These are phyloP conservation scores for Hypomecis atomaria DNA, from an alignment of 2,888 invertebrate genomes.

Conservation along the genomic window DNA sequence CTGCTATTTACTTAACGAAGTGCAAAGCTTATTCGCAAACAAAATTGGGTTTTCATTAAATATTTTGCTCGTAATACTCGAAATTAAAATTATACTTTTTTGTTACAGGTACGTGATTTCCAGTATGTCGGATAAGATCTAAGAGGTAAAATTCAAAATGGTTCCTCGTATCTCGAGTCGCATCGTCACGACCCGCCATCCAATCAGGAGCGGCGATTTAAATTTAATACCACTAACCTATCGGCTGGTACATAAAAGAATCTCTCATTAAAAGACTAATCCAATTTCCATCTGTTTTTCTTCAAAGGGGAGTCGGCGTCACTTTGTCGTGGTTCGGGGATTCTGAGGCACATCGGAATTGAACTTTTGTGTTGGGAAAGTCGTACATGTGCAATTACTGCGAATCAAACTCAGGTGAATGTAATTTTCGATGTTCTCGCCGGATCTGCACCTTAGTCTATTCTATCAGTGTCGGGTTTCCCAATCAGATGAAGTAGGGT, in stretches of 20 bases:
- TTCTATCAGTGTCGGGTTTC: not conserved
- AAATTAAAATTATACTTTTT: slow-evolving; percentile 14
- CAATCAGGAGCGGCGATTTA: slow-evolving; percentile 30
- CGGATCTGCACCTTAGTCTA: slow-evolving; percentile 10
- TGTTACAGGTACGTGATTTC: slow-evolving; percentile 37
- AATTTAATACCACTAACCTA: slow-evolving; percentile 26
- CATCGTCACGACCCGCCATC: slow-evolving; percentile 18
- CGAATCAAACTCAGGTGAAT: slow-evolving; percentile 56
- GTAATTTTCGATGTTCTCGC: slow-evolving; percentile 55
- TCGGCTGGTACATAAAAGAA: slow-evolving; percentile 41
- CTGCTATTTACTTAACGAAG: not conserved
- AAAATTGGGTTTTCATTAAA: not conserved
- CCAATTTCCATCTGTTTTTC: slow-evolving; percentile 44
- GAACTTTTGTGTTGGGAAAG: slow-evolving; percentile 47
- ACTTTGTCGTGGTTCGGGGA: slow-evolving; percentile 35
- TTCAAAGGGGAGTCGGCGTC: slow-evolving; percentile 33
- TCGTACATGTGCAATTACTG: slow-evolving; percentile 56
- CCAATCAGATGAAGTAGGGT: not conserved
- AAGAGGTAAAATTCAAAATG: slow-evolving; percentile 29
- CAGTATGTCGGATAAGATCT: slow-evolving; percentile 7
- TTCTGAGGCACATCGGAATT: slow-evolving; percentile 25
- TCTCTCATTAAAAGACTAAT: slow-evolving; percentile 50
- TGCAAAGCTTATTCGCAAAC: not conserved
- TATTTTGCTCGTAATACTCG: not conserved
- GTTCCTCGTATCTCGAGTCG: slow-evolving; percentile 4